Percentiles rank a stretch among this genome's conserved stretches.
These are phyloP conservation scores for Ispidina lecontei DNA, from an alignment of 2,797 vertebrate genomes.

Conservation along the genomic window DNA sequence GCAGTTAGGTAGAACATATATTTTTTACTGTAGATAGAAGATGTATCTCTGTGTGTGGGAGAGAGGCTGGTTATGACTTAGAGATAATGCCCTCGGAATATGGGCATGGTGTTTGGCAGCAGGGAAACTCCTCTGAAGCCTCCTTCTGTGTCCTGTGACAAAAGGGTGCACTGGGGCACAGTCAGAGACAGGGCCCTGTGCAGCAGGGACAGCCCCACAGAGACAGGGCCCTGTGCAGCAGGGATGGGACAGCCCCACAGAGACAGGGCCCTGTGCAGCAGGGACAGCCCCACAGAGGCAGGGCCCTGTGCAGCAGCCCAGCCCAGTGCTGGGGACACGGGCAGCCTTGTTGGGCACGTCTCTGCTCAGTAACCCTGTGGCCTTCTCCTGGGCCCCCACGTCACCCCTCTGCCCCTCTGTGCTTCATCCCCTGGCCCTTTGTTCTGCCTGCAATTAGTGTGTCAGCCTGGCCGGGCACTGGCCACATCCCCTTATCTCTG, in stretches of 20 bases:
- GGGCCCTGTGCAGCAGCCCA: neutral
- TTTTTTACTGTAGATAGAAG: neutral
- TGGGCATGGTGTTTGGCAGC: neutral
- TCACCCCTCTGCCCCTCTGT: neutral
- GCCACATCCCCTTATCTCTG: conserved; percentile 6
- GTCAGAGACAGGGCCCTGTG: no score
- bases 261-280: neutral
- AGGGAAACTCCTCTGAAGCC: neutral
- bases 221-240: neutral
- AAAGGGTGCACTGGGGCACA: neutral
- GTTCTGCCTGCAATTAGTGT: conserved; percentile 11
- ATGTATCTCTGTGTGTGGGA: neutral
- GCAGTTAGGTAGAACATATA: neutral
- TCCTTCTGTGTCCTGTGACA: neutral
- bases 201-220: neutral
- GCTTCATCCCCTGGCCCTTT: conserved; percentile 14
- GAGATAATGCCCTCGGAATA: neutral
- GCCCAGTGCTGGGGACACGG: neutral
- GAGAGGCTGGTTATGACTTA: neutral
- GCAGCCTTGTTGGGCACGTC: conserved; percentile 8
- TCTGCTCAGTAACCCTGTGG: conserved; percentile 22
- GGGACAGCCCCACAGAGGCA: neutral
- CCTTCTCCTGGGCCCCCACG: neutral
- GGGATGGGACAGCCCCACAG: neutral
- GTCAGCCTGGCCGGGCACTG: conserved; percentile 21